phyloP scores from a whole-genome alignment of 2,888 invertebrate species.

The Orthosia incerta region DNA sequence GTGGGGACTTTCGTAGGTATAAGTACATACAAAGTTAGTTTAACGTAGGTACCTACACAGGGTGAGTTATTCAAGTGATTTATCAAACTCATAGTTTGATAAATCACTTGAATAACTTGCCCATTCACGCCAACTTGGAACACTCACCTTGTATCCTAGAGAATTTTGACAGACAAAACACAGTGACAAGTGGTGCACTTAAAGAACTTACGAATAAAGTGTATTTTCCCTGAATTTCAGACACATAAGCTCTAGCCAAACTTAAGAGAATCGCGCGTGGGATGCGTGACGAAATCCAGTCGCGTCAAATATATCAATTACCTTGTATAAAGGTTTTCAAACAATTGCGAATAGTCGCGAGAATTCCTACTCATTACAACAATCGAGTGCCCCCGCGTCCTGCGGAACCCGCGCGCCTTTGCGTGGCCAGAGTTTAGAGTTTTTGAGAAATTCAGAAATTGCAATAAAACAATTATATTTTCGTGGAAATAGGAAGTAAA shows the following conservation, averaged over 20 bases:
- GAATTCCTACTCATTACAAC: not conserved
- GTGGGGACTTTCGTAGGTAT: no score
- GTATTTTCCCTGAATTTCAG: not conserved
- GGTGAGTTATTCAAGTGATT: no score
- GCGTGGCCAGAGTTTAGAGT: not conserved
- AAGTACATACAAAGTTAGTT: no score
- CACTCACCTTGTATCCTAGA: not conserved
- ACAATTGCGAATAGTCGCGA: not conserved
- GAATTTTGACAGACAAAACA: not conserved
- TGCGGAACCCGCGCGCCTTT: not conserved
- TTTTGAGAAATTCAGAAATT: not conserved
- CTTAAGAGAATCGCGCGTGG: not conserved
- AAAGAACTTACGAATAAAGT: not conserved
- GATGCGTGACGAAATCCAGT: not conserved
- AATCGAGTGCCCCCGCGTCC: not conserved
- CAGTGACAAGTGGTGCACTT: not conserved
- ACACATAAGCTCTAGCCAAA: not conserved
- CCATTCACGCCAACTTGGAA: no score
- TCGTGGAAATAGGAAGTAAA: not conserved
- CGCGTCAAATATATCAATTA: no score
- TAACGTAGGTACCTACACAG: no score
- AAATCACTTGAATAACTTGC: no score
- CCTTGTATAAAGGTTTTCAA: not conserved
- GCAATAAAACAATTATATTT: not conserved
- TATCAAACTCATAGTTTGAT: no score